Evolutionary conservation across 1,140 invertebrate species (phyloP).

Genomic region (Calliphora vicina): DNA sequence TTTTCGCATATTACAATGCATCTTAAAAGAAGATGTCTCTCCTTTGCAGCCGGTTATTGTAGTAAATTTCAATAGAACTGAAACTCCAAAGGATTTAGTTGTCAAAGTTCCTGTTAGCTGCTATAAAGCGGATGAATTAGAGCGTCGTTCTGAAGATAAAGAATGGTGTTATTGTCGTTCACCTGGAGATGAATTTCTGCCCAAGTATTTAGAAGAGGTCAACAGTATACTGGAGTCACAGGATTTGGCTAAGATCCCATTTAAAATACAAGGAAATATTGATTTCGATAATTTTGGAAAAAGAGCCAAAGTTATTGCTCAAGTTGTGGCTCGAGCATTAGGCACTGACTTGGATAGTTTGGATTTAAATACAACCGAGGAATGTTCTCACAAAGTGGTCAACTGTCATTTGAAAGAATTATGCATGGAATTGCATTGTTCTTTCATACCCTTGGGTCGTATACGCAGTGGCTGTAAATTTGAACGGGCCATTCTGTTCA

Average conservation of each 20-base stretch:
- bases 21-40: constrained; percentile 51
- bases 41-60: constrained; percentile 51
- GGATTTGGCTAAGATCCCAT: constrained; percentile 52
- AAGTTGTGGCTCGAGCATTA: constrained; percentile 49
- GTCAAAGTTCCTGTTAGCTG: constrained; percentile 42
- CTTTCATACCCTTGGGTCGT: constrained; percentile 69
- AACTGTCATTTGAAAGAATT: constrained; percentile 63
- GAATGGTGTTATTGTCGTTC: constrained; percentile 53
- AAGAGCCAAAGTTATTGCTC: constrained; percentile 50
- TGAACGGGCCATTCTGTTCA: constrained; percentile 73
- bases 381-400: constrained; percentile 60
- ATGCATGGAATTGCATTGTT: constrained; percentile 51
- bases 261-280: constrained; percentile 46
- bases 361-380: constrained; percentile 54
- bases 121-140: too few species aligned
- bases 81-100: constrained; percentile 35
- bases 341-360: constrained; percentile 44
- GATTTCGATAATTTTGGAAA: constrained; percentile 56
- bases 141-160: not conserved
- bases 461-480: constrained; percentile 69
- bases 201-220: constrained; percentile 46
- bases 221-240: constrained; percentile 49
- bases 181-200: constrained; percentile 47
- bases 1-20: constrained; percentile 49
- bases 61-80: constrained; percentile 52